A percentile compares a stretch with the other conserved stretches of the same genome.
These are phyloP conservation scores for Parascotia fuliginaria DNA, from an alignment of 2,888 invertebrate species.

Conservation along the genomic window DNA sequence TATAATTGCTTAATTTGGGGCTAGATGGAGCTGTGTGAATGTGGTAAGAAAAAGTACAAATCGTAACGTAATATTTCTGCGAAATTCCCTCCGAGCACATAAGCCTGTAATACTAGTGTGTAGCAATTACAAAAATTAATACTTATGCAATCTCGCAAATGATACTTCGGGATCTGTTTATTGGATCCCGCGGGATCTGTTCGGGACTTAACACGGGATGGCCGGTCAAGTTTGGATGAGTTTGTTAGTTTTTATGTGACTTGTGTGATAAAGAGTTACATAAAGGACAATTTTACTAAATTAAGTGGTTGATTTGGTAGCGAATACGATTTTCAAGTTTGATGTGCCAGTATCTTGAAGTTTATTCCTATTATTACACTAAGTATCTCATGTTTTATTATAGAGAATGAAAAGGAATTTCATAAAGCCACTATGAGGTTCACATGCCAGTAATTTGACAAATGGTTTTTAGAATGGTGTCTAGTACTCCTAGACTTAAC, in stretches of 20 bases:
- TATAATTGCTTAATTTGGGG: too few species aligned
- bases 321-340: too few species aligned
- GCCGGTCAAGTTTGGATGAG: constrained; percentile 41
- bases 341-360: too few species aligned
- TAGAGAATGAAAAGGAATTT: too few species aligned
- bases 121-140: constrained; percentile 74
- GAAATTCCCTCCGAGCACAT: constrained; percentile 14
- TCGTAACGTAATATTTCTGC: constrained; percentile 14
- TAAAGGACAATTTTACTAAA: neutral
- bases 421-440: too few species aligned
- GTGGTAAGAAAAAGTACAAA: constrained; percentile 21
- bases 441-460: too few species aligned
- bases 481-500: too few species aligned
- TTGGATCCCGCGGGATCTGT: constrained; percentile 56
- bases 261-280: neutral
- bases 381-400: too few species aligned
- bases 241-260: constrained; percentile 31
- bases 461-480: too few species aligned
- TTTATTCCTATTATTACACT: too few species aligned
- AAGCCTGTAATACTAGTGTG: constrained; percentile 38
- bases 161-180: constrained; percentile 58
- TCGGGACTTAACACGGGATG: constrained; percentile 49
- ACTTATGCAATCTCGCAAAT: constrained; percentile 67
- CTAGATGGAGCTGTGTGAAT: too few species aligned
- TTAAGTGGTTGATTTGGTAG: too few species aligned